phyloP scores from a whole-genome alignment of 2,113 vertebrate genomes.

The Ginglymostoma cirratum region DNA sequence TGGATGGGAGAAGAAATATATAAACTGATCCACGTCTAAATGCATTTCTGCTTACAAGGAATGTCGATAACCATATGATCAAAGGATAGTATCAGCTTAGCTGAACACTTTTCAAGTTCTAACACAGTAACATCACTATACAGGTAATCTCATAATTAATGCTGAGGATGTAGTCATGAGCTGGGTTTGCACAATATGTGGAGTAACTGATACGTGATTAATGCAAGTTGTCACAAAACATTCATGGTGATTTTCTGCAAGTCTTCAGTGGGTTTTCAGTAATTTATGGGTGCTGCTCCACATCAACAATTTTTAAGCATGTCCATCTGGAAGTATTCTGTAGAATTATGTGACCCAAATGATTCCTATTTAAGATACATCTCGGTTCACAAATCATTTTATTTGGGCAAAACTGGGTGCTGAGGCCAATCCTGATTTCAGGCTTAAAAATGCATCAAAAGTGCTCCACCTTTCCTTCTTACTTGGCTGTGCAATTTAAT shows the following conservation, averaged over 20 bases:
- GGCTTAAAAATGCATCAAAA: background rate
- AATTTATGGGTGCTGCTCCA: background rate
- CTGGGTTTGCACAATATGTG: background rate
- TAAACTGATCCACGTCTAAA: background rate
- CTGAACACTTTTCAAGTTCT: background rate
- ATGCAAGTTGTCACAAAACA: background rate
- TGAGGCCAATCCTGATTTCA: background rate
- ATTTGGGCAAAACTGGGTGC: background rate
- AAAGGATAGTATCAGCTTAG: background rate
- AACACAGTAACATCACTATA: background rate
- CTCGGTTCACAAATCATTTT: background rate
- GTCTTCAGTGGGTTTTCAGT: background rate
- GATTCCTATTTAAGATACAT: background rate
- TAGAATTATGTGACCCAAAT: background rate
- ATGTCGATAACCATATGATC: background rate
- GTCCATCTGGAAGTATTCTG: background rate
- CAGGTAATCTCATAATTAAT: background rate
- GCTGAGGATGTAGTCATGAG: background rate
- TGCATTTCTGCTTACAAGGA: background rate
- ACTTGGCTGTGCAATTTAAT: background rate
- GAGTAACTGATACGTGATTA: background rate
- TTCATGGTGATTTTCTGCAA: background rate
- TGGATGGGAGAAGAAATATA: background rate
- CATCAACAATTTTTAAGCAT: background rate
- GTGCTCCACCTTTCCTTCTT: too few species aligned